Evolutionary conservation across 2,888 invertebrate species (phyloP).

Genomic region (Metellina segmentata): DNA sequence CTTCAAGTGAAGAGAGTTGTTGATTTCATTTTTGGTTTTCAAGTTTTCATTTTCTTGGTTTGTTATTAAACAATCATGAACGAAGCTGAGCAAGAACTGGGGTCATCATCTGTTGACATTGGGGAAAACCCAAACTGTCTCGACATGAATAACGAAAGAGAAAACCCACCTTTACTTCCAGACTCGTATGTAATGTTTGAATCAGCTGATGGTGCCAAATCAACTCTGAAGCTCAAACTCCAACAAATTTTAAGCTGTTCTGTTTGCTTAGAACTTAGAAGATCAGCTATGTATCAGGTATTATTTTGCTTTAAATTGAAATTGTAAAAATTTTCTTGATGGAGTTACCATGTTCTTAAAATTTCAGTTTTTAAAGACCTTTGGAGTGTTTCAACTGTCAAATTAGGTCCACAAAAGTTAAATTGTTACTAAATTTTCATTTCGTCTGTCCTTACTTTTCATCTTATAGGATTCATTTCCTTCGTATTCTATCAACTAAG

Average conservation of each 20-base stretch:
- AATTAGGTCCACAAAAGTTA: too few relatives aligned
- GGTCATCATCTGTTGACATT: not conserved
- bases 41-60: too few relatives aligned
- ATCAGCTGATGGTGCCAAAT: not conserved
- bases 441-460: not conserved
- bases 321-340: too few relatives aligned
- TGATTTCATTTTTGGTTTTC: too few relatives aligned
- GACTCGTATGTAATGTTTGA: not conserved
- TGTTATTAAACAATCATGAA: not conserved
- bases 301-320: not conserved
- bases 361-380: too few relatives aligned
- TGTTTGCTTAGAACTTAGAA: constrained; percentile 55
- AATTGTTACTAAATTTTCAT: not conserved
- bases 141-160: not conserved
- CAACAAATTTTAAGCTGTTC: constrained; percentile 49
- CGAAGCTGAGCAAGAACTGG: not conserved
- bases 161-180: not conserved
- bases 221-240: constrained; percentile 39
- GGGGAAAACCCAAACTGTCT: not conserved
- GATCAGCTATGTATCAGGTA: constrained; percentile 65
- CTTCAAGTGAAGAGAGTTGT: too few relatives aligned
- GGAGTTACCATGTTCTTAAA: too few relatives aligned
- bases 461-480: not conserved
- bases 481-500: too few relatives aligned
- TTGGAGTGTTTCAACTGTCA: too few relatives aligned